These are phyloP conservation scores for Menidia menidia DNA, from an alignment of 2,797 vertebrate species.

Conservation along the genomic window DNA sequence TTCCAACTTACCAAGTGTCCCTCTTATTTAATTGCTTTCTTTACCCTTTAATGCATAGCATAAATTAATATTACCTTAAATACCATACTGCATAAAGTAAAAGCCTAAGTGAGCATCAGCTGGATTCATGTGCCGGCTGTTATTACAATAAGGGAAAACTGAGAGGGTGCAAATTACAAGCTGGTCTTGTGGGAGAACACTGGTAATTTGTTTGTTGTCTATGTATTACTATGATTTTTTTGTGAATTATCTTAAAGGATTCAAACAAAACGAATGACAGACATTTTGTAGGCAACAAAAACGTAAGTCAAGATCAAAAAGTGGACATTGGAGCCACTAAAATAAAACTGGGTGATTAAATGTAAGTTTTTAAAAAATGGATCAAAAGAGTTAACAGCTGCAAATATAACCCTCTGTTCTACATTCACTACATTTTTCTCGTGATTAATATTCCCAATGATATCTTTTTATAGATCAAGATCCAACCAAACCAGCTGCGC, in stretches of 20 bases:
- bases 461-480: slow-evolving; percentile 37
- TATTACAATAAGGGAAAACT: slow-evolving; percentile 17
- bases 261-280: slow-evolving; percentile 34
- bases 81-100: not conserved
- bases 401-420: not conserved
- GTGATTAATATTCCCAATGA: slow-evolving; percentile 54
- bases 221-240: too few species aligned
- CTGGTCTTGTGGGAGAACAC: not conserved
- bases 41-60: not conserved
- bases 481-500: slow-evolving; percentile 39
- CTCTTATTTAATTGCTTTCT: not conserved
- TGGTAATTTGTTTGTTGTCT: slow-evolving; percentile 17
- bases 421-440: not conserved
- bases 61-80: not conserved
- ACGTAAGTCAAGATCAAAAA: slow-evolving; percentile 12
- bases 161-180: slow-evolving; percentile 23
- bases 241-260: slow-evolving; percentile 21
- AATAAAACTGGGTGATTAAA: slow-evolving; percentile 21
- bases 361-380: slow-evolving; percentile 11
- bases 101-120: not conserved
- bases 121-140: slow-evolving; percentile 1
- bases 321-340: too few species aligned
- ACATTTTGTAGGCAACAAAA: slow-evolving; percentile 17
- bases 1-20: not conserved
- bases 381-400: not conserved